Conservation (phyloP, 2,888 invertebrate genomes). For the Sinentomon sp. region DNA sequence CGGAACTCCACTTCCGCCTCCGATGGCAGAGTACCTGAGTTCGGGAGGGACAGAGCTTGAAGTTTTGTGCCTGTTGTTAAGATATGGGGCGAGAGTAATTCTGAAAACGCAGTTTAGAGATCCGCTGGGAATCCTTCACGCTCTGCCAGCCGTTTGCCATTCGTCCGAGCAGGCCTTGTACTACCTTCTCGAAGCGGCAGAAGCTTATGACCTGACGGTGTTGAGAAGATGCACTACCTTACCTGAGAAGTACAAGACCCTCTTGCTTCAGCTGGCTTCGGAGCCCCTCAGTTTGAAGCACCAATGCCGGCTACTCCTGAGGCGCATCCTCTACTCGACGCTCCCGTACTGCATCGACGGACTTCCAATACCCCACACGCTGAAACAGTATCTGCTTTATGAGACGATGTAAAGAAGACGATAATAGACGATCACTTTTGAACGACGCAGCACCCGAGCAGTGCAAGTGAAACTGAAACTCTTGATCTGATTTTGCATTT, state of each 20-base stretch:
- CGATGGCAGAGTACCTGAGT: conserved; percentile 53
- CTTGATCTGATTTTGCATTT: no score
- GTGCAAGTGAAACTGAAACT: no score
- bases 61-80: conserved; percentile 37
- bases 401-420: conserved; percentile 23
- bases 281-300: conserved; percentile 36
- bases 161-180: conserved; percentile 27
- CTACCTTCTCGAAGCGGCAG: conserved; percentile 39
- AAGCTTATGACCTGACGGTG: conserved; percentile 49
- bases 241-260: conserved; percentile 32
- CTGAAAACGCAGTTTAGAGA: conserved; percentile 52
- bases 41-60: conserved; percentile 36
- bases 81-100: conserved; percentile 43
- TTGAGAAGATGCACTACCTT: conserved; percentile 40
- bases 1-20: conserved; percentile 41
- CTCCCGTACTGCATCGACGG: conserved; percentile 28
- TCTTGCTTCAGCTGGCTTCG: conserved; percentile 33
- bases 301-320: conserved; percentile 31
- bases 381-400: conserved; percentile 38
- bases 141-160: conserved; percentile 33
- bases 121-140: conserved; percentile 53
- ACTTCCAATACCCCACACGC: conserved; percentile 33
- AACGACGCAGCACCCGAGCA: background rate
- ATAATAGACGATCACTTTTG: background rate
- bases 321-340: conserved; percentile 29